These are phyloP conservation scores for Brevimyrus niger DNA, from an alignment of 2,113 vertebrate species.

Conservation along the genomic window DNA sequence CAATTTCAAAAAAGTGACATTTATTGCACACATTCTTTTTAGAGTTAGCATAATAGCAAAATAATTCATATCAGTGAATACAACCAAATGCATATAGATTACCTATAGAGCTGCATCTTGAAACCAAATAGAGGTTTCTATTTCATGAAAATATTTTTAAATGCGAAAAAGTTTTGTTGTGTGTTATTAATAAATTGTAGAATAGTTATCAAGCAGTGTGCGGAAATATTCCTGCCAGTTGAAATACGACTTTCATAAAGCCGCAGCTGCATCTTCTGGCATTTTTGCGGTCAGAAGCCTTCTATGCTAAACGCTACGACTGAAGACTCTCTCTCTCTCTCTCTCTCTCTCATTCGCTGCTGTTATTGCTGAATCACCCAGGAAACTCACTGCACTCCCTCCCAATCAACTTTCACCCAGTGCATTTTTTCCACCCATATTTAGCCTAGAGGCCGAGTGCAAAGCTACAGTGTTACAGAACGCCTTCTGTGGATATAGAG, in stretches of 20 bases:
- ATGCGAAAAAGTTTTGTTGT: not conserved
- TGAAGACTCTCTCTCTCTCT: not conserved
- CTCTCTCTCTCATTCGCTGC: not conserved
- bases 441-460: not conserved
- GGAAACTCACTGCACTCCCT: not conserved
- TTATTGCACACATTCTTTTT: not conserved
- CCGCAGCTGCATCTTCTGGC: not conserved
- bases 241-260: not conserved
- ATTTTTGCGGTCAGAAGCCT: not conserved
- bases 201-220: not conserved
- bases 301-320: not conserved
- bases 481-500: not conserved
- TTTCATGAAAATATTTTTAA: not conserved
- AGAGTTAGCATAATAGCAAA: not conserved
- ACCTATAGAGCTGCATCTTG: not conserved
- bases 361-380: not conserved
- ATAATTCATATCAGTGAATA: not conserved
- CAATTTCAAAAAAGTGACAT: not conserved
- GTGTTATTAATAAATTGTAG: not conserved
- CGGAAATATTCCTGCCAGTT: not conserved
- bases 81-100: not conserved
- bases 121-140: not conserved
- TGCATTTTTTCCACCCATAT: not conserved
- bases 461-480: not conserved
- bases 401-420: not conserved